phyloP scores from a whole-genome alignment of 1,140 invertebrate species.

The Drosophila eugracilis region DNA sequence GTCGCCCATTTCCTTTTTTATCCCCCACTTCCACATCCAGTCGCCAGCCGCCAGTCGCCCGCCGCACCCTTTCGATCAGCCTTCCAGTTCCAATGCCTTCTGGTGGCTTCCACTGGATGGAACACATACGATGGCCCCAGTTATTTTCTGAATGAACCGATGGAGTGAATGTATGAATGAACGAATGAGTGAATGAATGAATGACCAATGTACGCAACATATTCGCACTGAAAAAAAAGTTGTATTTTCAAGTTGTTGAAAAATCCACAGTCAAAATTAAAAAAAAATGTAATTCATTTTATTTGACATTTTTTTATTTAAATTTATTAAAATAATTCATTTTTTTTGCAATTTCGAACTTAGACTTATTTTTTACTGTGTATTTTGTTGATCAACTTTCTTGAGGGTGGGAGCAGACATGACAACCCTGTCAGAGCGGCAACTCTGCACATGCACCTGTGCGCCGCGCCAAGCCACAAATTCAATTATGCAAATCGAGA shows the following conservation, averaged over 20 bases:
- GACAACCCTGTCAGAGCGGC: slow-evolving; percentile 51
- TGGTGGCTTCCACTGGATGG: slow-evolving; percentile 54
- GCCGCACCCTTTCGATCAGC: slow-evolving; percentile 58
- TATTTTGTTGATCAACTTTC: slow-evolving; percentile 1
- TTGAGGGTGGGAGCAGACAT: not conserved
- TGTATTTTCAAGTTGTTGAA: too few species aligned
- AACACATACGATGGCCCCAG: slow-evolving; percentile 44
- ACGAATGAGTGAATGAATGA: slow-evolving; percentile 13
- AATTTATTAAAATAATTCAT: too few species aligned
- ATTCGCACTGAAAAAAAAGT: slow-evolving; percentile 2
- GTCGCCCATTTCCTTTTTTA: slow-evolving; percentile 81
- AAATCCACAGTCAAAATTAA: not conserved
- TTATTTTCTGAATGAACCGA: slow-evolving; percentile 50
- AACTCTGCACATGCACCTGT: slow-evolving; percentile 60
- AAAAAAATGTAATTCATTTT: not conserved
- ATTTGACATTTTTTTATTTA: not conserved
- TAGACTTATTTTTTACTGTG: not conserved
- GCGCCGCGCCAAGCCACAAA: slow-evolving; percentile 26
- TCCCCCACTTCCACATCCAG: slow-evolving; percentile 58
- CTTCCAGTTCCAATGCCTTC: slow-evolving; percentile 43
- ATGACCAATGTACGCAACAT: slow-evolving; percentile 10
- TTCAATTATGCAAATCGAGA: slow-evolving; percentile 76
- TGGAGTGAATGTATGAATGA: slow-evolving; percentile 22
- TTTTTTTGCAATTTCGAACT: too few species aligned
- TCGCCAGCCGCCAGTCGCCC: slow-evolving; percentile 21